Percentiles rank a stretch among this genome's conserved stretches.
Conservation (phyloP, 2,797 vertebrate species). For the Nothura maculosa region DNA sequence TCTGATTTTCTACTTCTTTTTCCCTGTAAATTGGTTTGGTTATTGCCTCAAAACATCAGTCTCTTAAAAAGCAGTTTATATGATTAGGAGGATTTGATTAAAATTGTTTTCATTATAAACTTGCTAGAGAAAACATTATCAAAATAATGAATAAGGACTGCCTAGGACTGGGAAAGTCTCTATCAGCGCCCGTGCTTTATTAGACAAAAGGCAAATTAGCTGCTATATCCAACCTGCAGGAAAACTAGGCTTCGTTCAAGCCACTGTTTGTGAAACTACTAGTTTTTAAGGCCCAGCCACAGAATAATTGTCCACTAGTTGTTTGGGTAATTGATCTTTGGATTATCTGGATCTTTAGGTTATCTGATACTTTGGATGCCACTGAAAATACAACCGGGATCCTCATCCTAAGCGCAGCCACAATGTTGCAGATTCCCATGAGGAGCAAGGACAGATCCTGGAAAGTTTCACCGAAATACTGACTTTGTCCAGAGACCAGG, state of each 20-base stretch:
- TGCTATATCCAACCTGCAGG: background rate
- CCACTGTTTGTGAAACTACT: background rate
- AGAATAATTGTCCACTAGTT: background rate
- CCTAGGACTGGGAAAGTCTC: background rate
- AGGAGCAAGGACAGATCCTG: background rate
- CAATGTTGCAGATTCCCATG: background rate
- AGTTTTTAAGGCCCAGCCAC: background rate
- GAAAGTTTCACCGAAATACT: background rate
- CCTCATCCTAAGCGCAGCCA: accelerated
- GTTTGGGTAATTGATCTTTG: background rate
- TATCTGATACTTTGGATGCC: accelerated
- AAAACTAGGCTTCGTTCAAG: background rate
- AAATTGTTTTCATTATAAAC: background rate
- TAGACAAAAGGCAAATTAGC: background rate
- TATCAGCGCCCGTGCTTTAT: background rate
- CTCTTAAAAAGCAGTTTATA: background rate
- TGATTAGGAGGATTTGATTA: background rate
- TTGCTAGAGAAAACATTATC: background rate
- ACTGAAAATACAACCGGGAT: background rate
- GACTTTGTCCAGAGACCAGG: background rate
- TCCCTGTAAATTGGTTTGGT: background rate
- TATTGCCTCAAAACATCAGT: background rate
- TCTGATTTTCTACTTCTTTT: background rate
- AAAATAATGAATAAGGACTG: background rate
- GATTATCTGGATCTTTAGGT: too few species aligned